phyloP scores from a whole-genome alignment of 2,113 vertebrate species.

The Eudorcas thomsonii region DNA sequence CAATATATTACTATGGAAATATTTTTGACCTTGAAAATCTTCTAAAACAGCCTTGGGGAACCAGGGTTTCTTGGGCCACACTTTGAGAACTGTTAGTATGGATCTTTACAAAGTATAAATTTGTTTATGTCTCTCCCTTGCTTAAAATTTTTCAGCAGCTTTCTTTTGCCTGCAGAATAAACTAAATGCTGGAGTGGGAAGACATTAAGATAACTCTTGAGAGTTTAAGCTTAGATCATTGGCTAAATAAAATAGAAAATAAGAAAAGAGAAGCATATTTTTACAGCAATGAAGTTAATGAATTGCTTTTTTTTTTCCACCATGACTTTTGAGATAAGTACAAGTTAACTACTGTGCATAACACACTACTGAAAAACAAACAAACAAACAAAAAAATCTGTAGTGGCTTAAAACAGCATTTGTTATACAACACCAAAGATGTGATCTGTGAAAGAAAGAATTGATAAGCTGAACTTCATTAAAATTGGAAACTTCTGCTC shows the following conservation, averaged over 20 bases:
- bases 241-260: conserved; percentile 1
- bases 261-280: not conserved
- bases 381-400: not conserved
- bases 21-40: not conserved
- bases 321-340: not conserved
- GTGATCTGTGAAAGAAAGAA: not conserved
- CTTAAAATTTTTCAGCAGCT: not conserved
- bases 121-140: not conserved
- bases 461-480: not conserved
- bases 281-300: not conserved
- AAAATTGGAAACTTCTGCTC: not conserved
- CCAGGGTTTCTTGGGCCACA: not conserved
- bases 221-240: not conserved
- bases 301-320: not conserved
- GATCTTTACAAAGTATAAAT: not conserved
- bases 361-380: not conserved
- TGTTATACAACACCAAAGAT: not conserved
- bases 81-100: not conserved
- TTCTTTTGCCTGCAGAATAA: not conserved
- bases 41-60: not conserved
- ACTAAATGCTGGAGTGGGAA: not conserved
- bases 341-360: not conserved
- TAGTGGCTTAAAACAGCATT: not conserved
- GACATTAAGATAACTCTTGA: not conserved
- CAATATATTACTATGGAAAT: not conserved